Evolutionary conservation across 2,113 vertebrate genomes (phyloP).

Genomic region (Bubo blakistoni): DNA sequence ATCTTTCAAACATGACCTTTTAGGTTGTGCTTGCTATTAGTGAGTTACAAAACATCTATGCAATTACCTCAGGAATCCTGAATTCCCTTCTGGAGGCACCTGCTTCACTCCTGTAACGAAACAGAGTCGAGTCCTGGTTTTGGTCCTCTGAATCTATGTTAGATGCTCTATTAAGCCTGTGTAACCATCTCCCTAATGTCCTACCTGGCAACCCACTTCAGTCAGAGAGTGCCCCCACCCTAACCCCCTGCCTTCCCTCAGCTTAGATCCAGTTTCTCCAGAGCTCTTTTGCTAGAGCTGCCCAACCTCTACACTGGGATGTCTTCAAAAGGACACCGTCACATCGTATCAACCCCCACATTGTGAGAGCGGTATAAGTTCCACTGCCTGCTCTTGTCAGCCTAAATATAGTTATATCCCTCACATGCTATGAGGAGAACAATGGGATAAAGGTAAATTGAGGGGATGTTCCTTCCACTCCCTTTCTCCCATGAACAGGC

Average conservation of each 20-base stretch:
- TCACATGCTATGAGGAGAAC: background rate
- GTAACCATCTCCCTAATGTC: background rate
- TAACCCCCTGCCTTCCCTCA: background rate
- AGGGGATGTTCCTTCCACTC: background rate
- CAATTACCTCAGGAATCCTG: background rate
- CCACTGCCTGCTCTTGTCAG: background rate
- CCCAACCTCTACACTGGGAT: background rate
- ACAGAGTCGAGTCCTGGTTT: background rate
- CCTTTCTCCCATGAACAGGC: background rate
- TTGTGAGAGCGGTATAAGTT: background rate
- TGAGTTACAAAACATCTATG: background rate
- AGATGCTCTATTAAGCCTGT: background rate
- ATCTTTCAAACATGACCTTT: background rate
- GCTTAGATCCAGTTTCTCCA: background rate
- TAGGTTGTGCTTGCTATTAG: background rate
- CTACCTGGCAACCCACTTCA: background rate
- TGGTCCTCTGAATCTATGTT: background rate
- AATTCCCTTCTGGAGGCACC: background rate
- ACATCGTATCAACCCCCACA: background rate
- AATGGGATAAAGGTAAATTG: slow-evolving; percentile 36
- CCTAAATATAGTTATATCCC: background rate
- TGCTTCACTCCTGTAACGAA: background rate
- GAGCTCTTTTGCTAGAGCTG: background rate
- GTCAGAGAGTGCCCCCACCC: background rate
- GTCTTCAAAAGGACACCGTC: background rate